phyloP scores from a whole-genome alignment of 1,140 invertebrate species.

The Drosophila bipectinata region DNA sequence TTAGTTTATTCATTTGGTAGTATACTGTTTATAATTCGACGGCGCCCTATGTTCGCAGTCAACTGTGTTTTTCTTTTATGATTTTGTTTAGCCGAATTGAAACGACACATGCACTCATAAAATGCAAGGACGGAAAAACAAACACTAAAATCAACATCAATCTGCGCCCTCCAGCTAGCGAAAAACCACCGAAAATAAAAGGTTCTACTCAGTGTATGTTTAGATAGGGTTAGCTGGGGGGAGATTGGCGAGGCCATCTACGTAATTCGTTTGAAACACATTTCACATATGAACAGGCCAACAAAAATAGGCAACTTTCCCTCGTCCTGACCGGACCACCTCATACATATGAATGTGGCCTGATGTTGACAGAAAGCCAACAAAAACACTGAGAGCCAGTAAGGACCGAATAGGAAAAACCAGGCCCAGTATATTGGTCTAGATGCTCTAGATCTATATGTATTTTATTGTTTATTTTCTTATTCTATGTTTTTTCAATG shows the following conservation, averaged over 20 bases:
- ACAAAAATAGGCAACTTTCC: constrained; percentile 29
- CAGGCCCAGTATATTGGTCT: neutral
- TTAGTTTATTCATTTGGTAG: neutral
- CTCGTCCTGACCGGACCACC: constrained; percentile 11
- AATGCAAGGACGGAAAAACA: constrained; percentile 64
- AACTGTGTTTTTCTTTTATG: constrained; percentile 53
- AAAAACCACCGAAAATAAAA: constrained; percentile 12
- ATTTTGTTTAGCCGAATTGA: constrained; percentile 55
- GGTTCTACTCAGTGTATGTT: constrained; percentile 14
- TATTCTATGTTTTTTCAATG: too few species aligned
- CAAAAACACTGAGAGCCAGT: constrained; percentile 61
- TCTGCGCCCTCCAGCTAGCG: constrained; percentile 18
- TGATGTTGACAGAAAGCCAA: constrained; percentile 66
- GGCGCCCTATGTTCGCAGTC: constrained; percentile 14
- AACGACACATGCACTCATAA: constrained; percentile 61
- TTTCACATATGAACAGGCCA: constrained; percentile 44
- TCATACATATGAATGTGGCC: constrained; percentile 28
- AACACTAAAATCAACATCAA: constrained; percentile 72
- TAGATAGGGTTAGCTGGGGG: constrained; percentile 42
- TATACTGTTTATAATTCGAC: neutral
- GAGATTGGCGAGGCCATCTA: neutral
- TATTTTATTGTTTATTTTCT: too few species aligned
- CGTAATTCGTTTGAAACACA: constrained; percentile 45
- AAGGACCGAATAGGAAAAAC: neutral
- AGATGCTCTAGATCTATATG: too few species aligned